Base-by-base conservation (phyloP, 2,888 invertebrate genomes). In the Isoperla grammatica region DNA sequence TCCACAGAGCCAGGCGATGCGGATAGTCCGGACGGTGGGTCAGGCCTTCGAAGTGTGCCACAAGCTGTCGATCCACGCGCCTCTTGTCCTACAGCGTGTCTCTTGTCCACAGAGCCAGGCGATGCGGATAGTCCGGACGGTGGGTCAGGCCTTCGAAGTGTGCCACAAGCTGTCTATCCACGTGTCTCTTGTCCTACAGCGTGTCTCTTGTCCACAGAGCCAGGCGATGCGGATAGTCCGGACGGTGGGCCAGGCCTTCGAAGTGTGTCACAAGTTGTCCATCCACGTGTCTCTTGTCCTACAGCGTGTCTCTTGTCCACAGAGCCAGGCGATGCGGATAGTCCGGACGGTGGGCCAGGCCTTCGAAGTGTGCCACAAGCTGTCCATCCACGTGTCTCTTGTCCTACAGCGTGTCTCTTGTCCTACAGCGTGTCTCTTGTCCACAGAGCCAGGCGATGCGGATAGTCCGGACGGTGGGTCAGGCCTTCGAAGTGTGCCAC, bases 21-120 rank as follows among this genome's bases (percentile, higher is more conserved):
- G 92, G 68, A 93, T 99, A 68, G 99, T 99, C 63, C 86, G 97
- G 70, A 98, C 98, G 6, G 94, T 99, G 67, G 98, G 98, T 49
- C 98, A 99, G 78, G 98, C 98, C 39, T 99, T 99, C 78, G 98
- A 99, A 78, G 97, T 98, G 74, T 98, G 97, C 82, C 97, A 98
- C 84, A 95, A 96, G 79, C 82, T 92, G 77, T 87, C 89, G 71
- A 80, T 84, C 70, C 85, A 83, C 68, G 72, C 73, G 56, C 71
- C 76, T 29, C 4, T 29, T 29, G 29, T 8, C 29, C 29, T 29
- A 29, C 29, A 29, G 29, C 8, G 29, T 29, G 29, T 29, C 29
- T 29, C 29, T 29, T 8, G 4, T 8, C 29, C 29, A 12, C 85
- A 97, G 97, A 94, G 90, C 76, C 96, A 98, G 81, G 98, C 98